Evolutionary conservation across 2,797 vertebrate species (phyloP).

Genomic region (Coendou prehensilis): DNA sequence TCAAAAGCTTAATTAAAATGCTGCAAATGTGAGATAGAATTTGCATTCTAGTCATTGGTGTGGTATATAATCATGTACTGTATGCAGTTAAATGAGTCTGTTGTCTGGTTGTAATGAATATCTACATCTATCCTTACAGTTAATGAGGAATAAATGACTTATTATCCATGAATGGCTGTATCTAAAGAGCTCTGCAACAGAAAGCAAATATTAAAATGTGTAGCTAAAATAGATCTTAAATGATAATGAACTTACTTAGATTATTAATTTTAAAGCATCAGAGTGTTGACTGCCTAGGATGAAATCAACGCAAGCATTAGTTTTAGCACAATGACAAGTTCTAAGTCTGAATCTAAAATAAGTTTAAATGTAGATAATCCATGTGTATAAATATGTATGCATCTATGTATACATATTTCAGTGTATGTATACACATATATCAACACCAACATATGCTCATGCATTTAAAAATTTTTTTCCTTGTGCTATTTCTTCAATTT

Average conservation of each 20-base stretch:
- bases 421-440: not conserved
- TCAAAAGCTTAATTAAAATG: slow-evolving; percentile 80
- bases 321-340: slow-evolving; percentile 66
- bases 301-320: slow-evolving; percentile 61
- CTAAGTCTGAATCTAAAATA: slow-evolving; percentile 61
- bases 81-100: slow-evolving; percentile 89
- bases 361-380: not conserved
- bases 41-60: slow-evolving; percentile 86
- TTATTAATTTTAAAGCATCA: slow-evolving; percentile 87
- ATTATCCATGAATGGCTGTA: slow-evolving; percentile 90
- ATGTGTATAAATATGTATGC: rapidly evolving
- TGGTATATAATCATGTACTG: slow-evolving; percentile 88
- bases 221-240: slow-evolving; percentile 89
- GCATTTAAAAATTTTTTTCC: not conserved
- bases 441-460: not conserved
- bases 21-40: slow-evolving; percentile 82
- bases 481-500: not conserved
- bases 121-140: slow-evolving; percentile 89
- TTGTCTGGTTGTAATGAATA: slow-evolving; percentile 90
- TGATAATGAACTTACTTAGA: slow-evolving; percentile 88
- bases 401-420: not conserved
- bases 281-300: slow-evolving; percentile 78
- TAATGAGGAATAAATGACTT: slow-evolving; percentile 93
- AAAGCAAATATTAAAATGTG: slow-evolving; percentile 90
- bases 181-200: slow-evolving; percentile 90